These are phyloP conservation scores for Trachemys scripta DNA, from an alignment of 2,113 vertebrate genomes.

Conservation along the genomic window DNA sequence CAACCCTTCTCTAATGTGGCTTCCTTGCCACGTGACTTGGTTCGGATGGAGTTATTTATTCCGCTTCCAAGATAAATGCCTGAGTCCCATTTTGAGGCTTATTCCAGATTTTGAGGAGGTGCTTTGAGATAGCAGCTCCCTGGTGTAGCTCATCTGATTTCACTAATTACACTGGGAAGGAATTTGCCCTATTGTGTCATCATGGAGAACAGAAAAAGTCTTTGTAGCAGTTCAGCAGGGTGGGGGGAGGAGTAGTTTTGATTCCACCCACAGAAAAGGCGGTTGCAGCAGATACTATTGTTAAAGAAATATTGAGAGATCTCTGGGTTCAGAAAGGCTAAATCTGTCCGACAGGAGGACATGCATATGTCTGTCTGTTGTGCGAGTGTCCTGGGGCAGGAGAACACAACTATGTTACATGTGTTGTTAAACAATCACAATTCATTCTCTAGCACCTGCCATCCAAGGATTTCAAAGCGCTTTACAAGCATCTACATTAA, in stretches of 20 bases:
- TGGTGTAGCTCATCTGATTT: not conserved
- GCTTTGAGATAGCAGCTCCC: not conserved
- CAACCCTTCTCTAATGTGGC: not conserved
- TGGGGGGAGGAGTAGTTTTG: not conserved
- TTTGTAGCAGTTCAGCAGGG: not conserved
- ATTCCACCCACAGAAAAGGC: not conserved
- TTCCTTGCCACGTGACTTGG: not conserved
- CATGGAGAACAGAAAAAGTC: not conserved
- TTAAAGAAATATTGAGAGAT: not conserved
- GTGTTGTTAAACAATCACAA: not conserved
- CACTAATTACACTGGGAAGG: not conserved
- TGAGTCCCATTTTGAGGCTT: not conserved
- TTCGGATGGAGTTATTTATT: not conserved
- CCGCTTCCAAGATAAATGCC: not conserved
- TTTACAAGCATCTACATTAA: not conserved
- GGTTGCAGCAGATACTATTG: not conserved
- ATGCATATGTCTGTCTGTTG: not conserved
- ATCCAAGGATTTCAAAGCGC: not conserved
- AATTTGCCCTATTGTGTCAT: not conserved
- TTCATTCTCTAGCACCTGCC: not conserved
- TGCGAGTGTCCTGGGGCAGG: not conserved
- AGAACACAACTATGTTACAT: not conserved
- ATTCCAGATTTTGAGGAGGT: not conserved
- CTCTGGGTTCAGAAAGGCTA: not conserved
- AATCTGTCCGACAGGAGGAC: not conserved